Evolutionary conservation across 2,888 invertebrate species (phyloP).

Genomic region (Anaspis maculata): DNA sequence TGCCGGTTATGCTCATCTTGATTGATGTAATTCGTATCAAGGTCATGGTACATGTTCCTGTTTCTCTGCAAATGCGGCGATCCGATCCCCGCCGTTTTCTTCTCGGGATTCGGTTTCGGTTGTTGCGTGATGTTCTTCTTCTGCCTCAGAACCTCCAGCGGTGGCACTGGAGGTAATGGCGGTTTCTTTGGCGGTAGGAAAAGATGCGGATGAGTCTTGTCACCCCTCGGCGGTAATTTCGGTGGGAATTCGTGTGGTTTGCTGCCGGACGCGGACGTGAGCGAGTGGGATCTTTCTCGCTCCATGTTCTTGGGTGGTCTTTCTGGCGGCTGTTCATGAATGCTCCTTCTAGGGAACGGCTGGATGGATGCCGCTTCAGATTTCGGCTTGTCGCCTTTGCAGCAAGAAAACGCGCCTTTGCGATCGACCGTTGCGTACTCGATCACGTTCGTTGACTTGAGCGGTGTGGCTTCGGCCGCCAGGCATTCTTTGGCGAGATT

Average conservation of each 20-base stretch:
- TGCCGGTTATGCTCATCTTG: constrained; percentile 14
- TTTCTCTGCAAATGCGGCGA: constrained; percentile 57
- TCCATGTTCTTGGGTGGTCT: constrained; percentile 35
- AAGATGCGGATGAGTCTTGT: constrained; percentile 45
- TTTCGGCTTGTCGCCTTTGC: constrained; percentile 50
- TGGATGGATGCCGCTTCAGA: constrained; percentile 43
- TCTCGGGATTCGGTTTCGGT: constrained; percentile 41
- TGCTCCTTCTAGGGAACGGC: constrained; percentile 55
- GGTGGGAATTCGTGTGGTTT: constrained; percentile 40
- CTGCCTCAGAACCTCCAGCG: constrained; percentile 52
- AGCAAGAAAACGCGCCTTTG: constrained; percentile 64
- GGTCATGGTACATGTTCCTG: constrained; percentile 49
- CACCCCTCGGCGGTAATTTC: constrained; percentile 48
- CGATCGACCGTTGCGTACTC: constrained; percentile 67
- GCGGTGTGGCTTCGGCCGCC: too few species aligned
- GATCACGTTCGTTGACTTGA: too few species aligned
- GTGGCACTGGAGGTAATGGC: constrained; percentile 62
- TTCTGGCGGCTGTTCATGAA: constrained; percentile 55
- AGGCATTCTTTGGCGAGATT: constrained; percentile 15
- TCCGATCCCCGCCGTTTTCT: constrained; percentile 54
- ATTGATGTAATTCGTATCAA: constrained; percentile 42
- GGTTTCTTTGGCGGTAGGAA: constrained; percentile 62
- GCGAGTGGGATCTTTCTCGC: constrained; percentile 48
- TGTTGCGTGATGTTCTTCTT: constrained; percentile 40
- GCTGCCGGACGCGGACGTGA: constrained; percentile 42